A percentile compares a stretch with the other conserved stretches of the same genome.
Evolutionary conservation across 1,140 invertebrate genomes (phyloP).

Genomic region (Cephus cinctus): DNA sequence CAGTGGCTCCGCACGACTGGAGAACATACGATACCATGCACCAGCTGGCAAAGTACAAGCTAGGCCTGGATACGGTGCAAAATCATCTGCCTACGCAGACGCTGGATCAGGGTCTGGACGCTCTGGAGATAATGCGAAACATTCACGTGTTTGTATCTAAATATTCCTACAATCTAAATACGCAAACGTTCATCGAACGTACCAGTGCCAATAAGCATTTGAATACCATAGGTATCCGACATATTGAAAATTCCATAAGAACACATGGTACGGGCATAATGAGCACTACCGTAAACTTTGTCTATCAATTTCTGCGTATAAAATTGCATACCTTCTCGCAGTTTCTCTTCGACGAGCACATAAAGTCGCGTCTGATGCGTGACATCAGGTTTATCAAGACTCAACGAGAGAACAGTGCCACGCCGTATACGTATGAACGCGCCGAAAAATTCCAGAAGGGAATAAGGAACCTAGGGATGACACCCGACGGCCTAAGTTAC

Average conservation of each 20-base stretch:
- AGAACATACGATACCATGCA: conserved; percentile 97
- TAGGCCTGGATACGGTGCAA: conserved; percentile 78
- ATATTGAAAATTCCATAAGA: conserved; percentile 96
- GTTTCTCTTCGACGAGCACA: conserved; percentile 98
- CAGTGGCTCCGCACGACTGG: conserved; percentile 97
- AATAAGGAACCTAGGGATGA: conserved; percentile 86
- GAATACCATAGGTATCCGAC: conserved; percentile 93
- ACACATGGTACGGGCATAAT: conserved; percentile 98
- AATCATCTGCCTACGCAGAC: conserved; percentile 95
- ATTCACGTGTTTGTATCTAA: conserved; percentile 93
- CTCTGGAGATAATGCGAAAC: conserved; percentile 96
- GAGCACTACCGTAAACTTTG: conserved; percentile 96
- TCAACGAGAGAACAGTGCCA: conserved; percentile 50
- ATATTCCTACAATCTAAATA: conserved; percentile 96
- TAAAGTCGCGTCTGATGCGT: conserved; percentile 92
- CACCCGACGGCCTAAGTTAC: conserved; percentile 80
- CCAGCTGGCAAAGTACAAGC: conserved; percentile 84
- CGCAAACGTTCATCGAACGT: conserved; percentile 94
- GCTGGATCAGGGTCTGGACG: conserved; percentile 96
- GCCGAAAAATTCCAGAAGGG: conserved; percentile 94
- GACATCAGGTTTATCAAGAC: conserved; percentile 69
- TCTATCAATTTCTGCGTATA: conserved; percentile 93
- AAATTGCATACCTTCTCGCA: conserved; percentile 96
- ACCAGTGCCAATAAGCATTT: conserved; percentile 91
- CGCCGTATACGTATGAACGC: conserved; percentile 77